Percentiles rank a stretch among this genome's conserved stretches.
phyloP scores from a whole-genome alignment of 1,140 invertebrate genomes.

The Streblospio benedicti region DNA sequence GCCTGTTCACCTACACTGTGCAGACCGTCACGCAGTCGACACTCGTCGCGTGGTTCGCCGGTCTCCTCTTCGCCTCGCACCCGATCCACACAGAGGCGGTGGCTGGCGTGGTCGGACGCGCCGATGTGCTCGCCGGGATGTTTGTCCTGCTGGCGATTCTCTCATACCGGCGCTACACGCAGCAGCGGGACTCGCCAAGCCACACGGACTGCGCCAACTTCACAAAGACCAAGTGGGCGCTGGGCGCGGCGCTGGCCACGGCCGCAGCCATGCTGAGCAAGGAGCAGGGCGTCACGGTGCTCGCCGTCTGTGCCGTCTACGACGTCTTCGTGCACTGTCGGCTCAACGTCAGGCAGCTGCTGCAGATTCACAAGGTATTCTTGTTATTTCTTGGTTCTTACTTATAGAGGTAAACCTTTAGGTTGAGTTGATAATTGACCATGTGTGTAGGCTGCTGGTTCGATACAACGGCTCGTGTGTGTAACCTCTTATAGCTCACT shows the following conservation, averaged over 20 bases:
- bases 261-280: conserved; percentile 39
- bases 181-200: conserved; percentile 19
- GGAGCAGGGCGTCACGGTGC: conserved; percentile 82
- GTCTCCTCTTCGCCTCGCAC: conserved; percentile 49
- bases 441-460: no score
- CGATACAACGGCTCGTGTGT: no score
- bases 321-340: conserved; percentile 53
- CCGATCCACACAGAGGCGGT: conserved; percentile 65
- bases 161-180: conserved; percentile 56
- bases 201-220: neutral
- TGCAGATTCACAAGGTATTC: neutral
- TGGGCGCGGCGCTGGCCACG: conserved; percentile 25
- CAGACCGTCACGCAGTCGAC: conserved; percentile 23
- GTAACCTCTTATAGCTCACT: no score
- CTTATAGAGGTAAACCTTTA: neutral
- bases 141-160: conserved; percentile 64
- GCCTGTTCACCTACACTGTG: conserved; percentile 37
- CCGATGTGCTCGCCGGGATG: conserved; percentile 72
- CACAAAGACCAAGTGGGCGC: conserved; percentile 23
- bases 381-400: no score
- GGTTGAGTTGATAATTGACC: neutral
- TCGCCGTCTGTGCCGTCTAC: conserved; percentile 78
- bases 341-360: conserved; percentile 25
- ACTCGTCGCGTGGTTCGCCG: conserved; percentile 54
- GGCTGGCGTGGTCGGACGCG: conserved; percentile 61